phyloP scores from a whole-genome alignment of 2,797 vertebrate genomes.

The Sebastes trivittatus region DNA sequence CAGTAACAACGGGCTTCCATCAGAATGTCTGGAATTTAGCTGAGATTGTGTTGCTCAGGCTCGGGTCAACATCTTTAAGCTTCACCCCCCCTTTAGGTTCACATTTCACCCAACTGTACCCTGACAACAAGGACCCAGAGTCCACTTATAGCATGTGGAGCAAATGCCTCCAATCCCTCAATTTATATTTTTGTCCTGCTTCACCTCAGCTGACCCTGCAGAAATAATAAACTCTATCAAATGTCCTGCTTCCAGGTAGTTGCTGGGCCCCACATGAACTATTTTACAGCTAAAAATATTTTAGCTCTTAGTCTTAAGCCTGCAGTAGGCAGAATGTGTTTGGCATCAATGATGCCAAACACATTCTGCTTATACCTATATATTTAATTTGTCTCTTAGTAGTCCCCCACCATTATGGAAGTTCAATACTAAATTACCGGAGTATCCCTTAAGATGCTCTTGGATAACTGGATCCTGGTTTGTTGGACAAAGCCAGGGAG shows the following conservation, averaged over 20 bases:
- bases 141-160: conserved; percentile 46
- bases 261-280: neutral
- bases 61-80: conserved; percentile 56
- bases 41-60: conserved; percentile 49
- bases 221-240: conserved; percentile 13
- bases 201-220: conserved; percentile 20
- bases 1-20: conserved; percentile 48
- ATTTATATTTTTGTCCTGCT: conserved; percentile 42
- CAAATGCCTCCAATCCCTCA: conserved; percentile 37
- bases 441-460: neutral
- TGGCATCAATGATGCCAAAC: too few relatives aligned
- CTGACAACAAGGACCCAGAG: conserved; percentile 46
- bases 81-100: conserved; percentile 30
- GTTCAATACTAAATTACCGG: neutral
- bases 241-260: neutral
- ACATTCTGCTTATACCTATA: too few relatives aligned
- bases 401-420: neutral
- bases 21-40: conserved; percentile 74
- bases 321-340: too few relatives aligned
- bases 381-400: neutral
- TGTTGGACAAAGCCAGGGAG: neutral
- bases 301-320: neutral
- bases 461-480: neutral
- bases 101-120: conserved; percentile 65
- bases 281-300: neutral